Evolutionary conservation across 2,113 vertebrate genomes (phyloP).

Genomic region (Epinephelus cyanopodus): DNA sequence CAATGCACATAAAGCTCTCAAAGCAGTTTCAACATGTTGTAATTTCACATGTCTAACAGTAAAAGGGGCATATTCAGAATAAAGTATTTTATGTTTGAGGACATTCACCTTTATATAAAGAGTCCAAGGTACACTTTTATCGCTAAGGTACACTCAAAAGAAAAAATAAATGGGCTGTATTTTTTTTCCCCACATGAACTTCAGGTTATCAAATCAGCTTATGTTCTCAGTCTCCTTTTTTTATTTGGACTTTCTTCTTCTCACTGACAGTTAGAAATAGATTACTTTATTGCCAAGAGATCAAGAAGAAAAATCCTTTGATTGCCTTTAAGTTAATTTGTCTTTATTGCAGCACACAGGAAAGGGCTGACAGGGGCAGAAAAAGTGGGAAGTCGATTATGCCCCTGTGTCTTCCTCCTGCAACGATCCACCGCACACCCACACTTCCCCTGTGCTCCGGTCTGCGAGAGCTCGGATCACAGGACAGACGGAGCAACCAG

Average conservation of each 20-base stretch:
- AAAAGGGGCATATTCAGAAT: background rate
- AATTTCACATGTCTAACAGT: background rate
- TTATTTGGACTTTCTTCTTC: conserved; percentile 42
- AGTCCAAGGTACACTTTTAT: background rate
- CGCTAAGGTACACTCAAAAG: background rate
- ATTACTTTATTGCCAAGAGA: conserved; percentile 66
- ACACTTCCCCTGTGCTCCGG: conserved; percentile 45
- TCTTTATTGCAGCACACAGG: conserved; percentile 75
- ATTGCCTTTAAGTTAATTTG: conserved; percentile 78
- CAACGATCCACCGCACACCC: conserved; percentile 58
- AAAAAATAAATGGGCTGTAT: background rate
- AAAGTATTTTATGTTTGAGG: conserved; percentile 8
- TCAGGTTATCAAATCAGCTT: conserved; percentile 33
- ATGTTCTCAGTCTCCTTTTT: conserved; percentile 23
- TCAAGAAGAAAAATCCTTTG: conserved; percentile 66
- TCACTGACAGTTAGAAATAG: conserved; percentile 63
- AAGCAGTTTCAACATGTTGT: conserved; percentile 1
- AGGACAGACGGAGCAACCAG: conserved; percentile 59
- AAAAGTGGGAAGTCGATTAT: conserved; percentile 77
- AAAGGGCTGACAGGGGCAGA: conserved; percentile 78
- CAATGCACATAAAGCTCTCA: conserved; percentile 26
- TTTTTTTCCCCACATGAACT: background rate
- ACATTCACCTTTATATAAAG: conserved; percentile 5
- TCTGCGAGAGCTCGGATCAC: conserved; percentile 66
- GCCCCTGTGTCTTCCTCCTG: conserved; percentile 65